These are phyloP conservation scores for Bilobella aurantiaca DNA, from an alignment of 1,140 invertebrate species.

Conservation along the genomic window DNA sequence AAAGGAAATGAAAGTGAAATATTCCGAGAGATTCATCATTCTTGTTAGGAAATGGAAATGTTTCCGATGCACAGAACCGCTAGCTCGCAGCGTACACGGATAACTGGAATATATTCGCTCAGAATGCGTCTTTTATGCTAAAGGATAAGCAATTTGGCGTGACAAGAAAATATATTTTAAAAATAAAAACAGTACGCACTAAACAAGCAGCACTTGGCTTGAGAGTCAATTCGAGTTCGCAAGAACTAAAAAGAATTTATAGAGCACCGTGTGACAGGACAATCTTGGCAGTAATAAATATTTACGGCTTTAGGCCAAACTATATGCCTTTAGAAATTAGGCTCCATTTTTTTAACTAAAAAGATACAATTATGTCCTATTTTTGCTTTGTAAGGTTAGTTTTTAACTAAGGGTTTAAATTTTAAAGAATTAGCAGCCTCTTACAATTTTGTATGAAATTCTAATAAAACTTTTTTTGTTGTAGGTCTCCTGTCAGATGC, in stretches of 20 bases:
- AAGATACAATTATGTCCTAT: too few species aligned
- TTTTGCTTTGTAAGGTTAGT: too few species aligned
- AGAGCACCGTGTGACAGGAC: background rate
- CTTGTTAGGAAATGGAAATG: background rate
- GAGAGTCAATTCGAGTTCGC: background rate
- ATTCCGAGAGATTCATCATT: background rate
- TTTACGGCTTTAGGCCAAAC: background rate
- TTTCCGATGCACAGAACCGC: background rate
- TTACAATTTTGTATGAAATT: too few species aligned
- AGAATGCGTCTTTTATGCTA: background rate
- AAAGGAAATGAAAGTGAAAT: background rate
- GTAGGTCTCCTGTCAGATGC: background rate
- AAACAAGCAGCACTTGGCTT: background rate
- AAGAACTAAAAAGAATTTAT: background rate
- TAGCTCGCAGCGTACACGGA: background rate
- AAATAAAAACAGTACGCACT: background rate
- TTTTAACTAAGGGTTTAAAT: too few species aligned
- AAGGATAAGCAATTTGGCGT: background rate
- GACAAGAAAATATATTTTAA: background rate
- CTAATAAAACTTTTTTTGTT: background rate
- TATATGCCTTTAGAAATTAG: too few species aligned
- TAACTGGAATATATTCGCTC: background rate
- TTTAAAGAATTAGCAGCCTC: too few species aligned
- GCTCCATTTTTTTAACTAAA: too few species aligned
- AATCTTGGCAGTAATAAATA: slow-evolving; percentile 3